phyloP scores from a whole-genome alignment of 2,888 invertebrate species.

The Ophraella communa region DNA sequence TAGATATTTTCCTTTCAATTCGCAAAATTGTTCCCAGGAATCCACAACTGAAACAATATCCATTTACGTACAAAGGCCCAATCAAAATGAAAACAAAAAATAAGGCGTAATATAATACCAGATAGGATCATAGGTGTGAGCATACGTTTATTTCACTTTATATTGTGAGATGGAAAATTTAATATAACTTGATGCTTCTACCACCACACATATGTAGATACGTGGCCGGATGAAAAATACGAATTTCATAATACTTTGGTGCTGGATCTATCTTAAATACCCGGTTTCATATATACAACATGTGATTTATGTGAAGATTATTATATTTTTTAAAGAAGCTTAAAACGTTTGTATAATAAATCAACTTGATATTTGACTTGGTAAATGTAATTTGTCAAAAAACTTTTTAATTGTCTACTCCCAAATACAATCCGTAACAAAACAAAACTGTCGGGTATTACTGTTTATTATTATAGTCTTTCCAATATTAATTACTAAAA shows the following conservation, averaged over 20 bases:
- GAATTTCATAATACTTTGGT: conserved; percentile 20
- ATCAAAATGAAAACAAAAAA: conserved; percentile 39
- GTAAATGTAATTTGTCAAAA: neutral
- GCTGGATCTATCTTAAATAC: conserved; percentile 9
- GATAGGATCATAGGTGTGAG: conserved; percentile 39
- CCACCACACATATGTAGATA: no score
- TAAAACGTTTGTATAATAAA: neutral
- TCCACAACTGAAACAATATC: conserved; percentile 42
- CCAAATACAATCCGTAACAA: no score
- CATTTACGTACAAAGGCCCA: conserved; percentile 44
- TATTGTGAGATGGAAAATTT: conserved; percentile 25
- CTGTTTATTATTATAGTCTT: no score
- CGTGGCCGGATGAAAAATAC: conserved; percentile 11
- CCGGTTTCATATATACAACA: neutral
- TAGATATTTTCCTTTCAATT: conserved; percentile 42
- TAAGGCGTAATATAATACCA: conserved; percentile 37
- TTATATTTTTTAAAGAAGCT: neutral
- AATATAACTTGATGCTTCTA: conserved; percentile 20
- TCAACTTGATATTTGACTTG: neutral
- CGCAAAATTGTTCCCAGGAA: conserved; percentile 37
- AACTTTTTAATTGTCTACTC: no score
- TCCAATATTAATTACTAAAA: no score
- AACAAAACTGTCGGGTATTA: no score
- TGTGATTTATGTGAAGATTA: neutral
- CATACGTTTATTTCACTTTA: conserved; percentile 31